Evolutionary conservation across 2,888 invertebrate species (phyloP), one percentile per base, ranked within the genome.

Genomic region (Zonitis immaculata): DNA sequence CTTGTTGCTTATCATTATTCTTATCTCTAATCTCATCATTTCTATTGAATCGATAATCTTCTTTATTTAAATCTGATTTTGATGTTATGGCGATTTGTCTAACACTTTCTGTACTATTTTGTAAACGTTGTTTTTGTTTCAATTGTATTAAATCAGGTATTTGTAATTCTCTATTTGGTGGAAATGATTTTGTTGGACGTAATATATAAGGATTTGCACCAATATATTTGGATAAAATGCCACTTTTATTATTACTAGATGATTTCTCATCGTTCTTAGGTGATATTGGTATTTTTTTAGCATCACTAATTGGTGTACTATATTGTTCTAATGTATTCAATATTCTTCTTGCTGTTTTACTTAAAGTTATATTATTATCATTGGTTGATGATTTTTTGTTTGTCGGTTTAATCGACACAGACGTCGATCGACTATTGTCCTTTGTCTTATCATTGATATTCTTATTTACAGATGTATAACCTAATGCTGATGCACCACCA

Each of bases 291-390:
- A 91, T 88, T 68, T 87, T 86, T 67, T 84, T 87, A 1, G 88
- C 91, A 72, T 92, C 91, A 42, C 79, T 79, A 47, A 91, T 75
- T 0, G 93, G 91, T 1, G 91, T 88, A 0, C 90, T 87, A 75
- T 89, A 91, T 64, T 87, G 84, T 70, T 93, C 90, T 50, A 95
- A 77, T 5, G 91, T 81, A 65, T 89, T 87, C 65, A 94, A 76
- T 59, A 95, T 88, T 58, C 87, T 82, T 64, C 86, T 83, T 0
- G 93, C 87, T 4, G 92, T 88, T 59, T 83, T 81, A 68, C 89
- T 88, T 73, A 88, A 79, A 9, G 78, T 77, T 22, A 77, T 68
- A 49, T 73, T 71, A 42, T 66, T 66, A 22, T 59, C 66, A 42
- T 64, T 63, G 7, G 53, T 54, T 14, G 55, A 49, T 14, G 62